phyloP scores from a whole-genome alignment of 2,113 vertebrate species.

The Bettongia penicillata region DNA sequence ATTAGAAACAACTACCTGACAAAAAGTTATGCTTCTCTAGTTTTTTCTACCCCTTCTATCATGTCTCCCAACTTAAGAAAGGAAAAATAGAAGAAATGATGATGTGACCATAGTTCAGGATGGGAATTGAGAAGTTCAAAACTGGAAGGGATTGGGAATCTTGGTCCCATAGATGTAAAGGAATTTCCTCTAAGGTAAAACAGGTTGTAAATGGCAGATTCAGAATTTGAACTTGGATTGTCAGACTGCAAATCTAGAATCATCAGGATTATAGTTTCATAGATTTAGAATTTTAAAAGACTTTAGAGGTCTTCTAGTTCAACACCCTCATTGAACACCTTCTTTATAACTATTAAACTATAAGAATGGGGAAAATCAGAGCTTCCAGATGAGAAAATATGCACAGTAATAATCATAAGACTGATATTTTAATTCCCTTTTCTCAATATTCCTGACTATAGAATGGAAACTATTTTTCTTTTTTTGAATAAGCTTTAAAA shows the following conservation, averaged over 20 bases:
- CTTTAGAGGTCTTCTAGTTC: background rate
- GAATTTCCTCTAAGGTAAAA: background rate
- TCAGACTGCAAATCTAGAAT: background rate
- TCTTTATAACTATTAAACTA: background rate
- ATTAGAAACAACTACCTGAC: background rate
- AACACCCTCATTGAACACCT: background rate
- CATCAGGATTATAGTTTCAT: background rate
- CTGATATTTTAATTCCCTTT: background rate
- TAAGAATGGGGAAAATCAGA: background rate
- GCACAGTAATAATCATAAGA: background rate
- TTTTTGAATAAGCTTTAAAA: constrained; percentile 27
- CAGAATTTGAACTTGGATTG: background rate
- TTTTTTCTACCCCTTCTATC: background rate
- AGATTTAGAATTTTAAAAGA: background rate
- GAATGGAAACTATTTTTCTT: background rate
- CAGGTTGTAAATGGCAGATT: background rate
- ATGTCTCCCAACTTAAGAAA: background rate
- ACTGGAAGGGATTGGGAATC: background rate
- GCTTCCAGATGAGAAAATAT: background rate
- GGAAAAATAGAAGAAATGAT: background rate
- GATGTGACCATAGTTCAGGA: background rate
- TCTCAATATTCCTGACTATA: background rate
- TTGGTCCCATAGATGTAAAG: background rate
- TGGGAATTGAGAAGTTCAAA: background rate
- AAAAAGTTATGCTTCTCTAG: background rate